Evolutionary conservation across 1,140 invertebrate genomes (phyloP).

Genomic region (Octopus sinensis): DNA sequence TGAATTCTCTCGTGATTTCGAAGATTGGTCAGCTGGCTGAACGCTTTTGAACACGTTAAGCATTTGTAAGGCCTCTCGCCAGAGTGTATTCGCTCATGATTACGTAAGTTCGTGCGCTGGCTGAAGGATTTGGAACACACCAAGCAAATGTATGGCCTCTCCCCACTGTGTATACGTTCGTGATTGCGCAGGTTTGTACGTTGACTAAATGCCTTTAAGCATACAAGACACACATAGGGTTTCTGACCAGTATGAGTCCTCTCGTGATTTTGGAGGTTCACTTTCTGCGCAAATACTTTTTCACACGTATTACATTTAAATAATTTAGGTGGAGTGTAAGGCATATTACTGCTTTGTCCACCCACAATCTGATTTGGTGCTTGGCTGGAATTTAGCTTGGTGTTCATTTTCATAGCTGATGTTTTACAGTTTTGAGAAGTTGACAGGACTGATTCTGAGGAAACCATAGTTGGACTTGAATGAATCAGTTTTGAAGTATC

Average conservation of each 20-base stretch:
- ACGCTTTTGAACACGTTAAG: constrained; percentile 47
- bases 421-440: too few relatives aligned
- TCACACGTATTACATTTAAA: constrained; percentile 19
- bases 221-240: constrained; percentile 10
- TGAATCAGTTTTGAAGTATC: too few relatives aligned
- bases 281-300: constrained; percentile 14
- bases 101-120: constrained; percentile 3
- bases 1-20: constrained; percentile 49
- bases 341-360: too few relatives aligned
- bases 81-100: background rate
- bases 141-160: constrained; percentile 12
- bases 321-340: background rate
- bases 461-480: too few relatives aligned
- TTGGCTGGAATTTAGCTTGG: too few relatives aligned
- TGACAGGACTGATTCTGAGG: too few relatives aligned
- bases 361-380: too few relatives aligned
- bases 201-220: constrained; percentile 17
- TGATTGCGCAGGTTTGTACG: constrained; percentile 13
- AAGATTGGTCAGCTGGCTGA: constrained; percentile 30
- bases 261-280: constrained; percentile 10
- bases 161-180: constrained; percentile 7
- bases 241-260: constrained; percentile 3
- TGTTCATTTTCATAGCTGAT: too few relatives aligned
- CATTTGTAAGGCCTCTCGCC: constrained; percentile 45
- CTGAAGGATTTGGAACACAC: constrained; percentile 8